Evolutionary conservation across 1,140 invertebrate species (phyloP), one percentile per base, ranked within the genome.

Genomic region (Drosophila santomea): DNA sequence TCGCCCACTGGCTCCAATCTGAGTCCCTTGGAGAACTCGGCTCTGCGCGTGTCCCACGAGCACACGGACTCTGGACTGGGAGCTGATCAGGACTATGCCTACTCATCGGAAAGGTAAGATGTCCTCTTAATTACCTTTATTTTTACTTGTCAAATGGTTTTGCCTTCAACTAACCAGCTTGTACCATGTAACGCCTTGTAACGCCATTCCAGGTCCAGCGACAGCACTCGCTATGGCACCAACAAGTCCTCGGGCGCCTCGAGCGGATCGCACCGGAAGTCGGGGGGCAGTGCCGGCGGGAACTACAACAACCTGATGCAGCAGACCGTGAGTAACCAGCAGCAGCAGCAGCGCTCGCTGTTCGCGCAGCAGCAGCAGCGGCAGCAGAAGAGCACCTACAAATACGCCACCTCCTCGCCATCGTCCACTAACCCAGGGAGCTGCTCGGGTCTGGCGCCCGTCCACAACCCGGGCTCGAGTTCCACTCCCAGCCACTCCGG

Each of bases 31-130:
- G 92, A 92, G 64, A 92, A 92, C 38, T 93, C 94, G 5, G 94
- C 94, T 50, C 86, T 93, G 25, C 91, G 94, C 43, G 94, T 95
- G 14, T 95, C 94, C 10, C 95, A 95, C 71, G 95, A 95, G 80
- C 95, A 95, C 79, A 95, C 95, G 0, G 95, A 95, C 86, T 95
- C 95, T 0, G 95, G 95, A 2, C 89, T 95, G 1, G 95, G 95
- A 28, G 94, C 94, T n/a, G 95, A 95, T 91, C 95, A 95, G 88
- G 95, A 95, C 68, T 95, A 94, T 84, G 94, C 94, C 5, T 94
- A 94, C 89, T 94, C 94, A 48, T 94, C 94, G 17, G 94, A 95
- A 86, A 93, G 94, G 94, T 94, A 0, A 11, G 48, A 25, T 25
- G 0, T 17, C 1, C 17, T 17, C 17, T 17, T 17, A 17, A 0